Conservation (phyloP, 2,113 vertebrate species). For the human region DNA sequence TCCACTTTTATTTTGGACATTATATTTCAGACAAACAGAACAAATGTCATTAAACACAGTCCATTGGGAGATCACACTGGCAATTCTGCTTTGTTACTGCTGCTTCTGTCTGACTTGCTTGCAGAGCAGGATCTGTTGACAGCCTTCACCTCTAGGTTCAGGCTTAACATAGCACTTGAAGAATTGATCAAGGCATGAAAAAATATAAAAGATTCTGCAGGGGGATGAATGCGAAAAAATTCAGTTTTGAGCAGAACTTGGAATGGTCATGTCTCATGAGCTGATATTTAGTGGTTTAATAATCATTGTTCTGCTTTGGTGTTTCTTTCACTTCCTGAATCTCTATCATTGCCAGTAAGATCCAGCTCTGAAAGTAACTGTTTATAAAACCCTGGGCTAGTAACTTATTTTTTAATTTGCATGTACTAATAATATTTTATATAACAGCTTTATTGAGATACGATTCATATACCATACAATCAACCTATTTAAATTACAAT, state of each 20-base stretch:
- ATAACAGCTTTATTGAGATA: background rate
- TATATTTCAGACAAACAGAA: background rate
- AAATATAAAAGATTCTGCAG: background rate
- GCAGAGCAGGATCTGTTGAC: slow-evolving; percentile 1
- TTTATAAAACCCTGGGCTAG: background rate
- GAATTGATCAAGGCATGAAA: background rate
- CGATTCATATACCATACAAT: background rate
- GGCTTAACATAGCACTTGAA: background rate
- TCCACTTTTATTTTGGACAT: background rate
- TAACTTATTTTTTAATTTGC: background rate
- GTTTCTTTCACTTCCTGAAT: slow-evolving; percentile 9
- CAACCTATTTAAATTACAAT: background rate
- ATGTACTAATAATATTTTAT: background rate
- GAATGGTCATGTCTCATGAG: background rate
- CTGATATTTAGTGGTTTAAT: background rate
- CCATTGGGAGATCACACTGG: background rate
- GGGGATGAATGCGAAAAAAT: background rate
- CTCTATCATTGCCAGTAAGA: background rate
- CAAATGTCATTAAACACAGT: background rate
- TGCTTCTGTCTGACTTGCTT: background rate
- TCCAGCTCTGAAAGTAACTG: background rate
- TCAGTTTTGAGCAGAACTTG: slow-evolving; percentile 12
- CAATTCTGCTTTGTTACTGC: background rate
- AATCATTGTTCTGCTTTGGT: background rate
- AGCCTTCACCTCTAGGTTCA: background rate